Evolutionary conservation across 2,888 invertebrate species (phyloP), one percentile per base, ranked within the genome.

Genomic region (Ormyrus thymus): DNA sequence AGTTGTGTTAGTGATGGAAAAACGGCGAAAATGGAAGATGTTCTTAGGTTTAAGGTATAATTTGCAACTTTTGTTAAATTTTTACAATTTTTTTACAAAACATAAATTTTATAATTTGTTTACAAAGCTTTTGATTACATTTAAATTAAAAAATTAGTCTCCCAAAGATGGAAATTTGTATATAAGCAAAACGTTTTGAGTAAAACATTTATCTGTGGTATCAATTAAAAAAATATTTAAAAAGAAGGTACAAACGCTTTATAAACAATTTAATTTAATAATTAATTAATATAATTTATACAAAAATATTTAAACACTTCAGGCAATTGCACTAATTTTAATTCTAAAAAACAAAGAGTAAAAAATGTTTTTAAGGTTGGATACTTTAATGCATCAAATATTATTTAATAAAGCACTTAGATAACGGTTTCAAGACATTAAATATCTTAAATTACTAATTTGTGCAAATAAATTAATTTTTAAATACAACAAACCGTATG

Each of bases 11-110:
- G 96, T 86, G 97, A 97, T 90, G 97, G 97, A 82, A 96, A 97
- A 92, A 95, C 97, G 68, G 98, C 97, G 81, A 96, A 96, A 91
- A 97, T 98, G 96, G 97, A 97, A 92, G 98, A 98, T 91, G 97
- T 98, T 79, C 94, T 97, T 89, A 93, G 97, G 88, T 98, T 96
- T 92, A 97, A 97, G 95, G 97, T 97, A 90, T 50, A 51, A 6
- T 9, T 59, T 59, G 29, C 9, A 43, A 53, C 55, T 15, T 43
- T 29, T 4, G 29, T 29, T 45, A 62, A 51, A n/a, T 59, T 50
- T 50, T 9, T n/a, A 29, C 29, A 29, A 59, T 11, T 56, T 56
- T 45, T 69, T 56, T 56, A 29, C 15, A 45, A 68, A 29, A 29
- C 3, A 29, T 29, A 29, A 29, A 62, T 46, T 45, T 13, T 62